These are phyloP conservation scores for Allygus modestus DNA, from an alignment of 2,888 invertebrate genomes.

Conservation along the genomic window DNA sequence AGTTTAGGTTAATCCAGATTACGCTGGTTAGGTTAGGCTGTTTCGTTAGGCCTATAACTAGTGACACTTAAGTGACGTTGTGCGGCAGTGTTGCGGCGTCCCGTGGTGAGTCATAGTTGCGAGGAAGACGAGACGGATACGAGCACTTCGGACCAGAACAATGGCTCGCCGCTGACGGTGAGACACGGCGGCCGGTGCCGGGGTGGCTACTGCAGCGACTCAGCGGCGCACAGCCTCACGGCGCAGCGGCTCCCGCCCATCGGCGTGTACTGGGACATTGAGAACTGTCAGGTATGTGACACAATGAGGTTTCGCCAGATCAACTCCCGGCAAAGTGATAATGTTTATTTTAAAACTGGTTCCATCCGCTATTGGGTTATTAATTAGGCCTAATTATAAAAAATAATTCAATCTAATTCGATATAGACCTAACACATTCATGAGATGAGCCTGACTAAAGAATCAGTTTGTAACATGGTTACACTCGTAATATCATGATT, in stretches of 20 bases:
- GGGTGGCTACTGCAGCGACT: constrained; percentile 55
- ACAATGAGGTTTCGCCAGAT: too few relatives aligned
- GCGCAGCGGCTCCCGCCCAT: constrained; percentile 79
- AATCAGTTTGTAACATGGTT: too few relatives aligned
- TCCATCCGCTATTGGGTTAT: too few relatives aligned
- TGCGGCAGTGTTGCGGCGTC: not conserved
- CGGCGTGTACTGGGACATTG: constrained; percentile 96
- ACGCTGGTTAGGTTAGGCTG: not conserved
- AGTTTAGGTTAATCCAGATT: too few relatives aligned
- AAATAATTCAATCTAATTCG: too few relatives aligned
- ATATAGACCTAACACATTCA: too few relatives aligned
- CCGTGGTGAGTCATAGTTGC: constrained; percentile 1
- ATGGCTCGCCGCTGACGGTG: not conserved
- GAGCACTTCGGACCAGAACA: constrained; percentile 26
- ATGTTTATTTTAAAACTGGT: too few relatives aligned
- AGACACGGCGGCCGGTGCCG: not conserved
- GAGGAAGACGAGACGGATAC: constrained; percentile 44
- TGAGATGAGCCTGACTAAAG: too few relatives aligned
- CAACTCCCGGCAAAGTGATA: too few relatives aligned
- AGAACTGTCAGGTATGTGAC: constrained; percentile 87
- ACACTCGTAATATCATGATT: too few relatives aligned
- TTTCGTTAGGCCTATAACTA: not conserved
- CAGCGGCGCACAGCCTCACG: not conserved
- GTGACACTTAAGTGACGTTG: too few relatives aligned
- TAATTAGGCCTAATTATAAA: too few relatives aligned